Evolutionary conservation across 1,140 invertebrate genomes (phyloP), one percentile per base, ranked within the genome.

Genomic region (Trachymyrmex cornetzi): DNA sequence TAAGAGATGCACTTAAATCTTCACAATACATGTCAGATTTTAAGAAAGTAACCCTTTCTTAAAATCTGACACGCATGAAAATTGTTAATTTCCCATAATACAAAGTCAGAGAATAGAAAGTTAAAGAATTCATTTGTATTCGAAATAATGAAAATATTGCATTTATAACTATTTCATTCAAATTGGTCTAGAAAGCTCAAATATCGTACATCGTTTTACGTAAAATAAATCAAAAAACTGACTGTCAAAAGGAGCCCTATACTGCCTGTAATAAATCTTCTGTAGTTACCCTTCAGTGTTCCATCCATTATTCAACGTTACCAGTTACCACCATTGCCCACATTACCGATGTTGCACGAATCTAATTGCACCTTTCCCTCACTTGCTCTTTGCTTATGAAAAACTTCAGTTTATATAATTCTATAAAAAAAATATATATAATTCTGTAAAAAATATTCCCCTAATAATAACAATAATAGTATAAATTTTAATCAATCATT

Each of bases 261-360:
- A 44, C 9, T 9, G 38, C 38, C 30, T 22, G 64, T 67, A 67
- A 38, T 67, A 44, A 67, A 67, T 67, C 64, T 67, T 67, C 11
- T 11, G n/a, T 67, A 30, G 61, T 22, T 19, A 64, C 64, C 34
- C 64, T 19, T 66, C 19, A 34, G 63, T 19, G 30, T 66, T 66
- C 30, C 16, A n/a, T 64, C 2, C 27, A 16, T 64, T 64, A 64
- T 66, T 19, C 63, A 64, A 64, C 34, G 19, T 64, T 64, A 64
- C 27, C 19, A 24, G 7, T 34, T 34, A 34, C 5, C 30, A 34
- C 30, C 30, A 64, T 64, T 64, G 30, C 19, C 63, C 63, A 0
- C 27, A 34, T 64, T 64, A 34, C 30, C 27, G 16, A 24, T 64
- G 16, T 64, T 34, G 27, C 27, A 63, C 6, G 30, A 64, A 44